Evolutionary conservation across 1,140 invertebrate species (phyloP).

Genomic region (Drosophila gunungcola): DNA sequence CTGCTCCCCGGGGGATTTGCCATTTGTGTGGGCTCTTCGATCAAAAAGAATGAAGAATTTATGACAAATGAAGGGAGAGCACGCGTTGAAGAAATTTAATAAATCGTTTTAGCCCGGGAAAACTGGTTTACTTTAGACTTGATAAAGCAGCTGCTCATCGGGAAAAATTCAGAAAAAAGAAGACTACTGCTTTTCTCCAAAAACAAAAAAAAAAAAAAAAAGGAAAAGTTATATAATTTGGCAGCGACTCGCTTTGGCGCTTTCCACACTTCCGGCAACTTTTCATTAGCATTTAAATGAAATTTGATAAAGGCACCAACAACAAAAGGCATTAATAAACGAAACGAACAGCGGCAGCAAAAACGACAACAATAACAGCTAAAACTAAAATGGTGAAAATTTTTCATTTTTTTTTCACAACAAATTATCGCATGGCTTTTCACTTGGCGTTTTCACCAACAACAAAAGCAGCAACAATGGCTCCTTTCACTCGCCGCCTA

Average conservation of each 20-base stretch:
- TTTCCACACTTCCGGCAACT: slow-evolving; percentile 77
- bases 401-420: slow-evolving; percentile 82
- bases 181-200: slow-evolving; percentile 42
- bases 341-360: slow-evolving; percentile 12
- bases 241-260: slow-evolving; percentile 46
- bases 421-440: slow-evolving; percentile 83
- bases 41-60: slow-evolving; percentile 29
- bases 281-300: slow-evolving; percentile 84
- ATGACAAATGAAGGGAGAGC: slow-evolving; percentile 52
- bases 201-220: slow-evolving; percentile 29
- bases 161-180: slow-evolving; percentile 3
- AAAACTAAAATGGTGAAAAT: slow-evolving; percentile 82
- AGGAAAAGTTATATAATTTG: slow-evolving; percentile 73
- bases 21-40: slow-evolving; percentile 23
- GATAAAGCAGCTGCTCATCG: slow-evolving; percentile 29
- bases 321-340: slow-evolving; percentile 44
- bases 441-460: slow-evolving; percentile 74
- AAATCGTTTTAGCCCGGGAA: slow-evolving; percentile 44
- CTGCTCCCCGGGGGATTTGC: slow-evolving; percentile 49
- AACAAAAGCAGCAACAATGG: slow-evolving; percentile 61
- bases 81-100: slow-evolving; percentile 59
- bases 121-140: slow-evolving; percentile 20
- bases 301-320: slow-evolving; percentile 69
- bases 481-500: slow-evolving; percentile 78
- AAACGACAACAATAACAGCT: slow-evolving; percentile 21